Evolutionary conservation across 1,140 invertebrate species (phyloP), one percentile per base, ranked within the genome.

Genomic region (Bombus vancouverensis): DNA sequence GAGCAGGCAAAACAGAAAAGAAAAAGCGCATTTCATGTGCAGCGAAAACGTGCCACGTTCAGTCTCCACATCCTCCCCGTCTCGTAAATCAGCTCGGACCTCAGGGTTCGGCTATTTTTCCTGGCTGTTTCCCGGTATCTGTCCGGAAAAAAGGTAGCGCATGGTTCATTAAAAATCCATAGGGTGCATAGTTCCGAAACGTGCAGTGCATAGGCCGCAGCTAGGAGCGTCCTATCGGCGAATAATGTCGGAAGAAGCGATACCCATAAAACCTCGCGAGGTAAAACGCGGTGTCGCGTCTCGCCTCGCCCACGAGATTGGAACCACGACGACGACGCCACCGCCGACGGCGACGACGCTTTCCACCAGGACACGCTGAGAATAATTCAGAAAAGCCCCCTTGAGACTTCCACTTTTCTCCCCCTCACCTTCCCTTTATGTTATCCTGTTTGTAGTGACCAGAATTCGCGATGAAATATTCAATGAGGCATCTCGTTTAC

Each of bases 341-440:
- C 18, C 18, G 47, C 47, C 62, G 62, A 9, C 83, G 79, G 18
- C 47, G 86, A 84, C 78, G 88, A 81, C 80, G 81, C 22, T 70
- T 86, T 75, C 81, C 74, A 76, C 34, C 59, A 77, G 66, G 78
- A 90, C 89, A 89, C 88, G 85, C 37, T 9, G 85, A 62, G 89
- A 90, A 90, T 90, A 89, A 90, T 90, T 90, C 82, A 89, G 81
- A 59, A 85, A 87, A 47, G 32, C 57, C 59, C 68, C 65, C 77
- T 22, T 22, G 47, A 22, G 18, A 53, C 47, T 53, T 53, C 18
- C 47, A 1, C 18, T 8, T 53, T 22, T 22, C 18, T 22, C 18
- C 47, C 18, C 18, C 47, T 53, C 47, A 6, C 6, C 34, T 34
- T 66, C 39, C 47, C n/a, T 39, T 32, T 74, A n/a, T 59, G 74